Percentiles rank a stretch among this genome's conserved stretches.
Conservation (phyloP, 2,797 vertebrate species). For the Sorex maritimensis region DNA sequence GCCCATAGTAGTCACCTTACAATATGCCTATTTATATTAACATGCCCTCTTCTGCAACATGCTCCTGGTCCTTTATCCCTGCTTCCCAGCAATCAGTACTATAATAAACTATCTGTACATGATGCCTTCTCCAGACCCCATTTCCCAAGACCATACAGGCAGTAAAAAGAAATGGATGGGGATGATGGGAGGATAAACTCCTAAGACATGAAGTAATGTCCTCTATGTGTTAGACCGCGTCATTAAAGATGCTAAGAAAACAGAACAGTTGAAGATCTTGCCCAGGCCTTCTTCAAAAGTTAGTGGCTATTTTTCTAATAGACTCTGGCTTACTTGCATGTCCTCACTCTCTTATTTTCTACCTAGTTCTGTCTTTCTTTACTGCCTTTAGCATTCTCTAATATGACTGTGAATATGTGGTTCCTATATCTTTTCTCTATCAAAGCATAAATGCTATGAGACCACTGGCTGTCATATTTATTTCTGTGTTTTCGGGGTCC, state of each 20-base stretch:
- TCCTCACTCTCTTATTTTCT: background rate
- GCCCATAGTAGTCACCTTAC: too few relatives aligned
- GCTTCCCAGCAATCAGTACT: too few relatives aligned
- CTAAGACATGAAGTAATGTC: background rate
- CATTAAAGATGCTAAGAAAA: background rate
- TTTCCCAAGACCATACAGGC: background rate
- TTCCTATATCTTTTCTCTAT: background rate
- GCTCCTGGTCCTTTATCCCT: too few relatives aligned
- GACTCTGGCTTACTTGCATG: background rate
- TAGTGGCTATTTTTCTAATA: slow-evolving; percentile 2
- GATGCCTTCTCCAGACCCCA: background rate
- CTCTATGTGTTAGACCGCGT: background rate
- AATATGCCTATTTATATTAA: too few relatives aligned
- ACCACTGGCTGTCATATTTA: background rate
- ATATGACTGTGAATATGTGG: slow-evolving; percentile 3
- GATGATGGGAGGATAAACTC: background rate
- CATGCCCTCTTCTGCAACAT: too few relatives aligned
- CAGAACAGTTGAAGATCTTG: background rate
- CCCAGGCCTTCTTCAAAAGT: background rate
- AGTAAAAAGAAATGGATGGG: background rate
- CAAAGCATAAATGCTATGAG: background rate
- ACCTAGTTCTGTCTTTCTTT: slow-evolving; percentile 23
- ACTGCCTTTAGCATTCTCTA: background rate
- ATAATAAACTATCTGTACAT: background rate
- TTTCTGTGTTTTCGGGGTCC: background rate